A percentile compares a stretch with the other conserved stretches of the same genome.
Conservation (phyloP, 2,113 vertebrate species). For the Pedetes capensis region DNA sequence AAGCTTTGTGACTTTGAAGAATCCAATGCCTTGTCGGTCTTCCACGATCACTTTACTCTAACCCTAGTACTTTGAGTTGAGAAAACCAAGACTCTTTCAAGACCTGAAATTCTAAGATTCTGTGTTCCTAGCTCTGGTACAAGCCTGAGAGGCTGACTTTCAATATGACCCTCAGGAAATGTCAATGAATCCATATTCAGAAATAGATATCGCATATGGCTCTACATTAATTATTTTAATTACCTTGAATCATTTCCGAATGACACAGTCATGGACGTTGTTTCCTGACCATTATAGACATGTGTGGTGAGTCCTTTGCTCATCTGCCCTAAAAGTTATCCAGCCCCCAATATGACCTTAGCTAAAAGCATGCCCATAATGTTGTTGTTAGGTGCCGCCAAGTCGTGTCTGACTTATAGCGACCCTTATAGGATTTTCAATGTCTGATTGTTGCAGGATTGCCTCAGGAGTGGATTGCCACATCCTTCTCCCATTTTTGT, state of each 20-base stretch:
- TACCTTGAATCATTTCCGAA: conserved; percentile 68
- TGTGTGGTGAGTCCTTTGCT: background rate
- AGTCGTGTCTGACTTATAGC: too few species aligned
- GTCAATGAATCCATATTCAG: conserved; percentile 63
- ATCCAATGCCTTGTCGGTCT: background rate
- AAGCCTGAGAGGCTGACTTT: conserved; percentile 42
- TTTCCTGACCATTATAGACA: conserved; percentile 65
- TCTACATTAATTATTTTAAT: conserved; percentile 66
- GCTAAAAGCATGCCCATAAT: background rate
- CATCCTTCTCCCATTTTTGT: too few species aligned
- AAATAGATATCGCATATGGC: conserved; percentile 57
- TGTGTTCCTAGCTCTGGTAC: background rate
- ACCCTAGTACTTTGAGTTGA: background rate
- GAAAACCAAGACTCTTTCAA: conserved; percentile 21
- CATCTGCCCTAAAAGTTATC: conserved; percentile 38
- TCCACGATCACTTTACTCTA: background rate
- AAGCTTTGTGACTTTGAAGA: background rate
- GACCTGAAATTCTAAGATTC: conserved; percentile 19
- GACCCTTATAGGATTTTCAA: too few species aligned
- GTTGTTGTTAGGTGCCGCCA: too few species aligned
- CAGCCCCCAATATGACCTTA: background rate
- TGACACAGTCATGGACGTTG: conserved; percentile 58
- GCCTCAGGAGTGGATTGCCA: too few species aligned
- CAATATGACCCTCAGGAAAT: conserved; percentile 66
- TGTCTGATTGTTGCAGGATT: too few species aligned